Evolutionary conservation across 2,113 vertebrate genomes (phyloP).

Genomic region (Carassius gibelio): DNA sequence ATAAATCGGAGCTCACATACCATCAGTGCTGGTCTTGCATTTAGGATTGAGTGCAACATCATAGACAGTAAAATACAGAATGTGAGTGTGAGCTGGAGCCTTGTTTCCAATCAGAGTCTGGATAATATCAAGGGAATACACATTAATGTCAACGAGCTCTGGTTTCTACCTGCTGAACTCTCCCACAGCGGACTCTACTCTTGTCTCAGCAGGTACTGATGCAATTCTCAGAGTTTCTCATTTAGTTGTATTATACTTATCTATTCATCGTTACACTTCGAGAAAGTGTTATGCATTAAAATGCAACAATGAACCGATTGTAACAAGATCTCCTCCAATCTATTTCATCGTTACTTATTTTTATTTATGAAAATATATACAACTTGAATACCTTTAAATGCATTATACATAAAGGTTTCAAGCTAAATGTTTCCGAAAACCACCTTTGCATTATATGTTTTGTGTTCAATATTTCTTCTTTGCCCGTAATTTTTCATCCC

Average conservation of each 20-base stretch:
- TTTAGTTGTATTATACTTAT: too few relatives aligned
- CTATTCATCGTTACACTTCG: too few relatives aligned
- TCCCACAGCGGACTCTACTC: conserved; percentile 67
- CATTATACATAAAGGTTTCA: too few relatives aligned
- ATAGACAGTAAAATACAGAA: background rate
- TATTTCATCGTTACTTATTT: too few relatives aligned
- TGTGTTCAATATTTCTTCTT: background rate
- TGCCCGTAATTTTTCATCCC: background rate
- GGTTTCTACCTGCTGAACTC: conserved; percentile 65
- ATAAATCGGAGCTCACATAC: background rate
- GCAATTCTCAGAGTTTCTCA: background rate
- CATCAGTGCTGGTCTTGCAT: conserved; percentile 58
- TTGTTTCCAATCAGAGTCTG: background rate
- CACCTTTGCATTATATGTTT: background rate
- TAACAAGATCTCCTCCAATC: too few relatives aligned
- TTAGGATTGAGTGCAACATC: conserved; percentile 59
- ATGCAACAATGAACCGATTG: too few relatives aligned
- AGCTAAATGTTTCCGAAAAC: too few relatives aligned
- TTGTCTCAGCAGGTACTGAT: conserved; percentile 67
- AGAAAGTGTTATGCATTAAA: too few relatives aligned
- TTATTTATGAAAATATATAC: too few relatives aligned
- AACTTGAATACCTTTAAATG: too few relatives aligned
- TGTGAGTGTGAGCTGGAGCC: conserved; percentile 63
- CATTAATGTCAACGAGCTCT: conserved; percentile 56
- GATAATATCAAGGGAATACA: conserved; percentile 57